A percentile compares a stretch with the other conserved stretches of the same genome.
These are phyloP conservation scores for Monomorium pharaonis DNA, from an alignment of 1,140 invertebrate genomes.

Conservation along the genomic window DNA sequence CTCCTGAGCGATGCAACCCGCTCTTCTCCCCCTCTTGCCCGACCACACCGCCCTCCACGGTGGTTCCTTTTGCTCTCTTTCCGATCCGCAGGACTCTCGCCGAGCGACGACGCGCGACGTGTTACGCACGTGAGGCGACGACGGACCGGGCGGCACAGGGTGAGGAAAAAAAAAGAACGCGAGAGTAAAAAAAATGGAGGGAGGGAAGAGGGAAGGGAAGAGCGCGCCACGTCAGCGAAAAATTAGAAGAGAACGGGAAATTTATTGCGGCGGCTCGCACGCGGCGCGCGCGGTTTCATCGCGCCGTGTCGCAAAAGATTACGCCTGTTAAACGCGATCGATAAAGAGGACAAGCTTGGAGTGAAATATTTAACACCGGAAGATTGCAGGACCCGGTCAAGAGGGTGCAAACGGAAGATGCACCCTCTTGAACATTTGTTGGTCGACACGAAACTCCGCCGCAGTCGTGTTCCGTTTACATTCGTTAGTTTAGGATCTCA, in stretches of 20 bases:
- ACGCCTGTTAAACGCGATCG: conserved; percentile 47
- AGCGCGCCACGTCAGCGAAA: conserved; percentile 56
- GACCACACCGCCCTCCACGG: neutral
- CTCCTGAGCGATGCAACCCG: conserved; percentile 32
- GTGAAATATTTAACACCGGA: conserved; percentile 22
- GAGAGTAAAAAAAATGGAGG: neutral
- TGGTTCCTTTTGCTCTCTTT: conserved; percentile 26
- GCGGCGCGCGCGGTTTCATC: conserved; percentile 23
- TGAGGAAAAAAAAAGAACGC: conserved; percentile 14
- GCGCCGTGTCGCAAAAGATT: conserved; percentile 25
- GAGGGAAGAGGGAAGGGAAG: neutral
- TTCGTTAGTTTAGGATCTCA: neutral
- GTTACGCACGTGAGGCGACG: conserved; percentile 61
- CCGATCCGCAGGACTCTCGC: conserved; percentile 35
- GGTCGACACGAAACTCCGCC: neutral
- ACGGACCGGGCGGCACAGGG: conserved; percentile 21
- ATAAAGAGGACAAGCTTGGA: too few relatives aligned
- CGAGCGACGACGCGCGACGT: conserved; percentile 50
- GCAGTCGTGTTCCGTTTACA: neutral
- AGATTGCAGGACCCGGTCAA: neutral
- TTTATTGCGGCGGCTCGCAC: conserved; percentile 62
- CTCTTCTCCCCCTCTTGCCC: neutral
- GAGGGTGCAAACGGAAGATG: neutral
- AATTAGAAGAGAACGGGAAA: conserved; percentile 69
- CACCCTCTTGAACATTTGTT: neutral